Conservation (phyloP, 2,113 vertebrate species). For the Aythya baeri region DNA sequence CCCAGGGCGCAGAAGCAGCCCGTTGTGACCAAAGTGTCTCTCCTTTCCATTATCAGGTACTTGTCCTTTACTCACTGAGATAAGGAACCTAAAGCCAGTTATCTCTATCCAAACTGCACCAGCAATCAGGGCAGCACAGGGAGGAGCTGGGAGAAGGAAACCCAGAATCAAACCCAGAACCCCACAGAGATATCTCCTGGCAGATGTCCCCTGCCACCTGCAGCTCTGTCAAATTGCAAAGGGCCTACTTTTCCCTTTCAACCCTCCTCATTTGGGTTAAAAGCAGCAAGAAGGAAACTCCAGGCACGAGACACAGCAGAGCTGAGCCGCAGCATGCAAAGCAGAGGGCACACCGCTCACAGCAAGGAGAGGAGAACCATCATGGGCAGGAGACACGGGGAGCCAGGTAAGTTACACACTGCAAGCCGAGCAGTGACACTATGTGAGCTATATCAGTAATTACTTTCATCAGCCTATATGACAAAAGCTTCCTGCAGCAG, state of each 20-base stretch:
- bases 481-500: background rate
- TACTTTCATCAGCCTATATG: background rate
- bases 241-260: background rate
- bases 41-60: background rate
- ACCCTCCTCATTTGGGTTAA: background rate
- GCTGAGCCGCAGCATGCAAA: fast-evolving
- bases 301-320: background rate
- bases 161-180: no score
- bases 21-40: background rate
- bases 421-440: no score
- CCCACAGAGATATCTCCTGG: background rate
- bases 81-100: background rate
- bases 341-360: background rate
- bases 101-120: background rate
- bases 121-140: background rate
- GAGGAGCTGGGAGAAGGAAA: background rate
- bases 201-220: background rate
- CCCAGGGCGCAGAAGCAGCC: background rate
- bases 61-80: background rate
- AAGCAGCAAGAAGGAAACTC: background rate
- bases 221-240: background rate
- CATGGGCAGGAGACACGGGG: fast-evolving
- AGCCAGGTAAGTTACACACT: background rate
- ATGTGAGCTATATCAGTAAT: background rate
- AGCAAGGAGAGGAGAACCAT: background rate